These are phyloP conservation scores for Pterobdella sp. DNA, from an alignment of 2,888 invertebrate genomes.

Conservation along the genomic window DNA sequence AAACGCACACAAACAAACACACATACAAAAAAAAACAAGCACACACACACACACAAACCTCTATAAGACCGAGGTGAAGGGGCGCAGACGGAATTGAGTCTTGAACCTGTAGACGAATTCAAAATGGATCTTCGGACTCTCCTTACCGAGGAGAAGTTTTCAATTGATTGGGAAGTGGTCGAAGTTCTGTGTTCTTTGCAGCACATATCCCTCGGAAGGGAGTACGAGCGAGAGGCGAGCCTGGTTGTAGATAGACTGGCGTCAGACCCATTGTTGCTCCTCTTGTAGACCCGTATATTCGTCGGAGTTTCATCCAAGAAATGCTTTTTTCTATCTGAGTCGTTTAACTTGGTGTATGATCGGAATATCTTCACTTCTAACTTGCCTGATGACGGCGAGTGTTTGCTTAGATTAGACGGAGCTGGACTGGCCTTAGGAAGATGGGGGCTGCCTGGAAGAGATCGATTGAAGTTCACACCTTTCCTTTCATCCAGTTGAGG, in stretches of 20 bases:
- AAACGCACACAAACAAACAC: background rate
- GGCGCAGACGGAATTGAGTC: constrained; percentile 4
- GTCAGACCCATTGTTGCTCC: background rate
- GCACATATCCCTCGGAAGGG: constrained; percentile 10
- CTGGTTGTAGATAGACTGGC: background rate
- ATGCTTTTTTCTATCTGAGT: background rate
- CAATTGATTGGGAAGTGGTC: background rate
- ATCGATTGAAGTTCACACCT: background rate
- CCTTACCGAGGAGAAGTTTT: constrained; percentile 3
- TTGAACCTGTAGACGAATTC: background rate
- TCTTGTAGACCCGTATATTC: constrained; percentile 14
- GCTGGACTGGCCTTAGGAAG: background rate
- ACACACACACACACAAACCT: background rate
- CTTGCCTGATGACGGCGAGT: background rate
- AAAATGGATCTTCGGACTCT: background rate
- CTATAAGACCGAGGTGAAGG: background rate
- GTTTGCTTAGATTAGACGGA: background rate
- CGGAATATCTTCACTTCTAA: constrained; percentile 28
- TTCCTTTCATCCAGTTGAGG: background rate
- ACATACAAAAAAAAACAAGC: background rate
- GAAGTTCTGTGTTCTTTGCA: background rate
- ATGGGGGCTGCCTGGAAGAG: background rate
- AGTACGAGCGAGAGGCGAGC: constrained; percentile 10
- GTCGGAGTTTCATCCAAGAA: background rate
- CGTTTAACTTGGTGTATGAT: constrained; percentile 17